Evolutionary conservation across 2,113 vertebrate species (phyloP).

Genomic region (Malurus alboscapulatus): DNA sequence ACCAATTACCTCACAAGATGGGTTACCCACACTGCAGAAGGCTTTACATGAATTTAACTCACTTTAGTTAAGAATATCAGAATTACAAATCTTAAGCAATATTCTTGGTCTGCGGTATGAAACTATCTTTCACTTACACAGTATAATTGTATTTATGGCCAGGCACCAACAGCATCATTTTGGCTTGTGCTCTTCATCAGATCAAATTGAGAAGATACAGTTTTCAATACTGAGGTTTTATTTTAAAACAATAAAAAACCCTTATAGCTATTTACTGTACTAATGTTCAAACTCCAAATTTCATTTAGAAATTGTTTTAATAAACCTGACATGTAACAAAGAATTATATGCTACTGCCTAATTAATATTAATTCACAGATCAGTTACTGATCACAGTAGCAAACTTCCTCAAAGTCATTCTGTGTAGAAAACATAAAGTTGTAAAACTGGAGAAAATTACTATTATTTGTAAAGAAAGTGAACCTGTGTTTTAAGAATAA

Average conservation of each 20-base stretch:
- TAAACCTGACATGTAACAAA: not conserved
- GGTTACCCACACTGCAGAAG: not conserved
- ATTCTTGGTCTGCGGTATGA: not conserved
- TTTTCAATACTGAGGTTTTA: not conserved
- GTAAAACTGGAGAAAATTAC: not conserved
- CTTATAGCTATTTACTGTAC: not conserved
- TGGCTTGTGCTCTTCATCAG: conserved; percentile 13
- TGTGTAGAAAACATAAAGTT: not conserved
- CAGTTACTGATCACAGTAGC: not conserved
- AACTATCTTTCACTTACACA: not conserved
- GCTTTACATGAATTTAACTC: not conserved
- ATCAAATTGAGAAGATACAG: not conserved
- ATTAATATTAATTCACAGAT: not conserved
- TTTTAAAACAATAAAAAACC: not conserved
- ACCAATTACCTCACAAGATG: not conserved
- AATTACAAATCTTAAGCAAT: not conserved
- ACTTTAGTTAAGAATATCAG: conserved; percentile 36
- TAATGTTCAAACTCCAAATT: not conserved
- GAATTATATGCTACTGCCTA: not conserved
- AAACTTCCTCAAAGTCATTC: not conserved
- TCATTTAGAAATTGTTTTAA: not conserved
- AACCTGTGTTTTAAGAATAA: not conserved
- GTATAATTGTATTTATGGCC: conserved; percentile 16
- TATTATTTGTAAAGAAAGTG: not conserved
- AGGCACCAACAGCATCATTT: conserved; percentile 9